Conservation (phyloP, 2,888 invertebrate species). For the Stenchaetothrips biformis region DNA sequence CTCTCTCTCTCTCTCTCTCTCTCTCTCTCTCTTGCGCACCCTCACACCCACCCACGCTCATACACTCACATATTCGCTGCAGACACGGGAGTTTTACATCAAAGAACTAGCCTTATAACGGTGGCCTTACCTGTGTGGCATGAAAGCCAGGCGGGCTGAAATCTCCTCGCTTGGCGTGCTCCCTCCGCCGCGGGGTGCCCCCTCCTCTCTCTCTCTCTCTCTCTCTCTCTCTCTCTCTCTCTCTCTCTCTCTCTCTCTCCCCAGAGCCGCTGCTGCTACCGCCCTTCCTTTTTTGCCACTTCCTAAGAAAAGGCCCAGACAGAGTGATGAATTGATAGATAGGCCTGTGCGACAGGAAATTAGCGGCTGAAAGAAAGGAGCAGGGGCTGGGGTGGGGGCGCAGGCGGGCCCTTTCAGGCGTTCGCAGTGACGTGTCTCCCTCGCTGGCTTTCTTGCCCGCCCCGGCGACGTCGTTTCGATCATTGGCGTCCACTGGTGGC, state of each 20-base stretch:
- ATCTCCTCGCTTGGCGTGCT: neutral
- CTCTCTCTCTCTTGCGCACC: too few species aligned
- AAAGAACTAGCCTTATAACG: too few species aligned
- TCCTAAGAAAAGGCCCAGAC: neutral
- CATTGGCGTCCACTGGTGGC: too few species aligned
- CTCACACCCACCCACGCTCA: neutral
- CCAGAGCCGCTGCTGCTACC: neutral
- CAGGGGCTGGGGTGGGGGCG: neutral
- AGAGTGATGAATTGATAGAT: slow-evolving; percentile 15
- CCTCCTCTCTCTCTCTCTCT: neutral
- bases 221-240: neutral
- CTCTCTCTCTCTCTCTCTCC: neutral
- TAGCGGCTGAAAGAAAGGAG: slow-evolving; percentile 3
- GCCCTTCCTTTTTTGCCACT: neutral
- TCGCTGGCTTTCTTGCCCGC: neutral
- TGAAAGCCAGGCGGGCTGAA: too few species aligned
- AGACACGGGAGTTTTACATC: too few species aligned
- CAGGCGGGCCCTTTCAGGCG: neutral
- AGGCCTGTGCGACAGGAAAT: slow-evolving; percentile 9
- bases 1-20: neutral
- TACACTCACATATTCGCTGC: too few species aligned
- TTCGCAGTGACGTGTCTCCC: neutral
- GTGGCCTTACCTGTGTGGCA: too few species aligned
- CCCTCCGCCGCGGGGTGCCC: neutral
- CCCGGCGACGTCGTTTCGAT: neutral